Conservation (phyloP, 2,888 invertebrate genomes). For the Sphecodes monilicornis region DNA sequence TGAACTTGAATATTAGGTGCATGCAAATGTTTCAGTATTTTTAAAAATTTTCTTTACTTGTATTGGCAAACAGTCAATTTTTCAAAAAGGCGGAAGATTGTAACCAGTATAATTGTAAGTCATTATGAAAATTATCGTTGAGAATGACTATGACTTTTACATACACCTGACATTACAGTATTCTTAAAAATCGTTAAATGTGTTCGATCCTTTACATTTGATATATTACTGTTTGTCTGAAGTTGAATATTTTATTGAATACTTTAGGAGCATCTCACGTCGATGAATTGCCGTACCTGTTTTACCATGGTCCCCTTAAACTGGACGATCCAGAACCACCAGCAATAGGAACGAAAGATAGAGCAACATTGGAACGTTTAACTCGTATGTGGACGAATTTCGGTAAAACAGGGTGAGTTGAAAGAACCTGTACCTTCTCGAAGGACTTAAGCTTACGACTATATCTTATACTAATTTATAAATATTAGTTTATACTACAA, state of each 20-base stretch:
- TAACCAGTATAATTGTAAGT: too few species aligned
- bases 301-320: neutral
- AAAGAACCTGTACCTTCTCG: neutral
- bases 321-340: neutral
- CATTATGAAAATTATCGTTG: too few species aligned
- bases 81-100: too few species aligned
- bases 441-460: neutral
- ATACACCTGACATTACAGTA: too few species aligned
- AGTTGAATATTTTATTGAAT: neutral
- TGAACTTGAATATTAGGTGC: too few species aligned
- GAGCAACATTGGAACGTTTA: neutral
- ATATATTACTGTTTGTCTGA: neutral
- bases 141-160: too few species aligned
- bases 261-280: neutral
- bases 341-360: neutral
- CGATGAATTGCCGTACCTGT: neutral
- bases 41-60: too few species aligned
- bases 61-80: too few species aligned
- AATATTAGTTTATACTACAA: too few species aligned
- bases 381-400: conserved; percentile 8
- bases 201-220: too few species aligned
- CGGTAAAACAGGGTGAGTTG: neutral
- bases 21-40: too few species aligned
- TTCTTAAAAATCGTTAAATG: neutral
- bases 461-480: too few species aligned